Conservation (phyloP, 2,113 vertebrate genomes). For the Crotalus viridis region DNA sequence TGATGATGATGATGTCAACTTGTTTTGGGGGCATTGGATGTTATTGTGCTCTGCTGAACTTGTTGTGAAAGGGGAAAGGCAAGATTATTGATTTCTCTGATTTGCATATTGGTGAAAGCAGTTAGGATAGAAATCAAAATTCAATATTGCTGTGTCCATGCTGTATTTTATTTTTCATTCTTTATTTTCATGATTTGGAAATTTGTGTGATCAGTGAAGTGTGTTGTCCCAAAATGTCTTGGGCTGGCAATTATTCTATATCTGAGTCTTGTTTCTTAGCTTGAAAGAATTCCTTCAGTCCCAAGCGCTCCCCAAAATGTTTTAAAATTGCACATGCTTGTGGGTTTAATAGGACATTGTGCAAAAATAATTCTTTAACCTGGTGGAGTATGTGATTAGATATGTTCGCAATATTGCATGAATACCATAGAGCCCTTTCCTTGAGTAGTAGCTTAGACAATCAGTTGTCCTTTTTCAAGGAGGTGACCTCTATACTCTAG, state of each 20-base stretch:
- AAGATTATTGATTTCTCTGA: neutral
- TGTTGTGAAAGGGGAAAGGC: neutral
- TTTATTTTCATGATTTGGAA: neutral
- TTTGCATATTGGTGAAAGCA: neutral
- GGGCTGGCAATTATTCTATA: neutral
- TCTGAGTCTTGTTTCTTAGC: neutral
- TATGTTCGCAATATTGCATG: neutral
- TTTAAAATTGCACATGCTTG: neutral
- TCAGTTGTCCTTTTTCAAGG: neutral
- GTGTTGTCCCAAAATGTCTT: neutral
- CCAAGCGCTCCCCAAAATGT: neutral
- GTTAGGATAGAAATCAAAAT: neutral
- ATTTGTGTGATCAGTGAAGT: neutral
- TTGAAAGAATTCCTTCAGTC: neutral
- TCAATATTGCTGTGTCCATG: neutral
- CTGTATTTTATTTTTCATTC: neutral
- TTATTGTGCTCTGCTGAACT: neutral
- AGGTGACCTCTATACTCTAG: neutral
- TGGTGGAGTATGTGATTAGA: neutral
- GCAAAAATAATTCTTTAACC: neutral
- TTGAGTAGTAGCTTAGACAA: neutral
- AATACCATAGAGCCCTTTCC: neutral
- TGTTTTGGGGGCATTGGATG: neutral
- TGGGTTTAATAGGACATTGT: neutral
- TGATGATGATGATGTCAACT: neutral